phyloP scores from a whole-genome alignment of 2,797 vertebrate genomes.

The Margarornis squamiger region DNA sequence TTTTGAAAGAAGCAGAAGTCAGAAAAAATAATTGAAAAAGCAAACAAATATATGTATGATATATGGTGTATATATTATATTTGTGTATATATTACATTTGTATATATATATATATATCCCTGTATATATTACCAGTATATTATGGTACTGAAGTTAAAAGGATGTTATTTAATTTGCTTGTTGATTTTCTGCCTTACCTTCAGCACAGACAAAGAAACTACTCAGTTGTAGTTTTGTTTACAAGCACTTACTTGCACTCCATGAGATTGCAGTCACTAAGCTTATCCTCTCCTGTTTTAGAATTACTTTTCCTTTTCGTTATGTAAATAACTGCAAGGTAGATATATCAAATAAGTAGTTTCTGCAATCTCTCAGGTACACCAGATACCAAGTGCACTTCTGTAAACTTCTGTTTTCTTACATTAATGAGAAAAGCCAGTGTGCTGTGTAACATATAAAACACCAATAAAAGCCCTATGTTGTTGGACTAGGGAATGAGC shows the following conservation, averaged over 20 bases:
- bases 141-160: not conserved
- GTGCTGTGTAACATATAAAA: not conserved
- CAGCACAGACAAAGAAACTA: not conserved
- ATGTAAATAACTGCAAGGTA: conserved; percentile 27
- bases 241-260: not conserved
- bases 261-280: conserved; percentile 2
- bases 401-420: not conserved
- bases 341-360: not conserved
- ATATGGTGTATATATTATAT: not conserved
- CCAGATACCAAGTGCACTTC: not conserved
- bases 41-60: not conserved
- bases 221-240: conserved; percentile 2
- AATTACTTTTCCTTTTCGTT: conserved; percentile 1
- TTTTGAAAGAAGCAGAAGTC: not conserved
- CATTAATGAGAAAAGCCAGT: not conserved
- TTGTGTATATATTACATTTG: not conserved
- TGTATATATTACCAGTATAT: not conserved
- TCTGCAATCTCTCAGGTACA: not conserved
- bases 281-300: not conserved
- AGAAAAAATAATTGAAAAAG: not conserved
- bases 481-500: not conserved
- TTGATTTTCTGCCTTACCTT: not conserved
- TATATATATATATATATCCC: not conserved
- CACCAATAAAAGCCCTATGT: not conserved
- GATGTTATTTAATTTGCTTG: not conserved